phyloP scores from a whole-genome alignment of 1,140 invertebrate species.

The Euborellia annulipes region DNA sequence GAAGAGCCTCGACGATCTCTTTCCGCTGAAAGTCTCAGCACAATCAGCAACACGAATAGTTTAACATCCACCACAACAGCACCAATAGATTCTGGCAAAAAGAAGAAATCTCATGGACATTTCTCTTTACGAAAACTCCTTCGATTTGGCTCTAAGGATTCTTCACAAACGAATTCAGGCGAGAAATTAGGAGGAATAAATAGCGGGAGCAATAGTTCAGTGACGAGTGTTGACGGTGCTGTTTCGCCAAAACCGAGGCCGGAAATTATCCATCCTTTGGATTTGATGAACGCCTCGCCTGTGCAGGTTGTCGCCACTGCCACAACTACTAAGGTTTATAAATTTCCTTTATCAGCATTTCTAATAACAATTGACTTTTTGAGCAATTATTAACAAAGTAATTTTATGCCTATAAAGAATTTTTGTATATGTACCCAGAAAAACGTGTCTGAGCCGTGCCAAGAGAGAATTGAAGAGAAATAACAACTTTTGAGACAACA shows the following conservation, averaged over 20 bases:
- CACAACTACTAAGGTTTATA: neutral
- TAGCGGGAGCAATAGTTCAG: conserved; percentile 14
- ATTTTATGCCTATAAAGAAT: too few relatives aligned
- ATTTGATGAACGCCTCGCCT: conserved; percentile 31
- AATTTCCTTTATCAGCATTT: too few relatives aligned
- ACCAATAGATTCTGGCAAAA: conserved; percentile 29
- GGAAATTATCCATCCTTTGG: conserved; percentile 75
- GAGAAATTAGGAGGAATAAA: conserved; percentile 20
- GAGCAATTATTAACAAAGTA: too few relatives aligned
- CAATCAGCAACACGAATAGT: neutral
- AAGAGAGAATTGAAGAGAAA: too few relatives aligned
- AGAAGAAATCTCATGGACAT: conserved; percentile 38
- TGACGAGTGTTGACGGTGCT: conserved; percentile 14
- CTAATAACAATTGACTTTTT: too few relatives aligned
- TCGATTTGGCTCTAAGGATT: conserved; percentile 48
- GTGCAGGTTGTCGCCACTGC: neutral
- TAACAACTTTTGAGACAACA: too few relatives aligned
- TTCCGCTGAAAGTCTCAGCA: conserved; percentile 5
- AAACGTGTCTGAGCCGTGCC: too few relatives aligned
- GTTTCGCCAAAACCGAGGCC: conserved; percentile 43
- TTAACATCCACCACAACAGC: too few relatives aligned
- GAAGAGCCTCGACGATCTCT: neutral
- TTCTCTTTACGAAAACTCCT: conserved; percentile 73
- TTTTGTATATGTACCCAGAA: too few relatives aligned
- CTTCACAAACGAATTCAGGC: conserved; percentile 35